Base-by-base conservation (phyloP, 1,140 invertebrate species). In the Leptinotarsa defecta region DNA sequence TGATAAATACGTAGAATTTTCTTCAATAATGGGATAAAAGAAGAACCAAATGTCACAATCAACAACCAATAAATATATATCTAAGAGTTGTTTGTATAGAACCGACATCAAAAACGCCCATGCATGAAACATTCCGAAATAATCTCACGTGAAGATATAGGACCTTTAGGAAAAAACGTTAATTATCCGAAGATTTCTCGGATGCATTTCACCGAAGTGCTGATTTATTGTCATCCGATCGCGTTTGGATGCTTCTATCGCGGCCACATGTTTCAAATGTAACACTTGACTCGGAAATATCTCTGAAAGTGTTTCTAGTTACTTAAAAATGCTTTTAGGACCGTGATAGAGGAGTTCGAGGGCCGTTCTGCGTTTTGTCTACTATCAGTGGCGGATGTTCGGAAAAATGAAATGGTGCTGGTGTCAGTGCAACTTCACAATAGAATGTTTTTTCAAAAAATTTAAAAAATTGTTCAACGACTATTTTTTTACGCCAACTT, bases 261-360 rank as follows among this genome's bases (percentile, higher is more conserved):
- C 19, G 74, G 57, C 74, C 74, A 72, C 70, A 69, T 74, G 70
- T 73, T 77, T 68, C 72, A 71, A 77, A 77, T 64, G 76, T 72
- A 69, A 68, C 57, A 77, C 68, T 74, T 76, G 68, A 76, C 74
- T 74, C 78, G 76, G 80, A 82, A 82, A 82, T 79, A 80, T 81
- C 78, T 81, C 57, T 79, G 79, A 80, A 81, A 81, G 78, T 81
- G 81, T 82, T 43, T 82, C 81, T 77, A 80, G 81, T 79, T 82
- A 82, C 79, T 81, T 80, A 80, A 80, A 79, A 82, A 80, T 76
- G 80, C 80, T 82, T 82, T 82, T 80, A 82, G 77, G 71, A 65
- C 34, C 52, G 71, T 65, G 64, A 65, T 65, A 65, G 20, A 34
- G 20, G 71, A 64, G 75, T 74, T 76, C 76, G 57, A 81, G 78